phyloP scores from a whole-genome alignment of 2,888 invertebrate species.

The Eremobia ochroleuca region DNA sequence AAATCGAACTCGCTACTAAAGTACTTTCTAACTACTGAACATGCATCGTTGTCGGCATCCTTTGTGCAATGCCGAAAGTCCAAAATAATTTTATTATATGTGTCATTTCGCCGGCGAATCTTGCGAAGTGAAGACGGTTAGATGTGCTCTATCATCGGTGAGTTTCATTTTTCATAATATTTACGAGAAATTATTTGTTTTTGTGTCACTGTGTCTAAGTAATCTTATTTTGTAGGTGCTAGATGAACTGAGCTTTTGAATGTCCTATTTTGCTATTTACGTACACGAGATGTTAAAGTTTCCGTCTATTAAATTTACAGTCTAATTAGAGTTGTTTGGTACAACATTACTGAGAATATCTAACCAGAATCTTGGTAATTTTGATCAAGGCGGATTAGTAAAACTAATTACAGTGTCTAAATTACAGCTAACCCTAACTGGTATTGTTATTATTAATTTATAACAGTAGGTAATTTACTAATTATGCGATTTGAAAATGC shows the following conservation, averaged over 20 bases:
- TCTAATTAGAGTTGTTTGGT: too few species aligned
- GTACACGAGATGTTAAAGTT: background rate
- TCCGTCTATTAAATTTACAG: fast-evolving
- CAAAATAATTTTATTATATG: conserved; percentile 22
- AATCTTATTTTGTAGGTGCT: background rate
- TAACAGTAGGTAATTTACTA: fast-evolving
- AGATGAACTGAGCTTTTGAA: too few species aligned
- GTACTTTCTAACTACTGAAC: conserved; percentile 42
- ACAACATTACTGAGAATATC: background rate
- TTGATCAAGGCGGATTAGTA: background rate
- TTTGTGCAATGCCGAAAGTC: conserved; percentile 67
- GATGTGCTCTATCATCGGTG: conserved; percentile 31
- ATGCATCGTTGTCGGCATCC: conserved; percentile 53
- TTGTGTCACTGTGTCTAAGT: background rate
- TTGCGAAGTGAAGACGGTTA: conserved; percentile 18
- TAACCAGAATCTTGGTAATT: background rate
- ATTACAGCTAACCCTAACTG: background rate
- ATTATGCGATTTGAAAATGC: background rate
- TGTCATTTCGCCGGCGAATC: conserved; percentile 40
- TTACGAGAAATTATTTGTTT: background rate
- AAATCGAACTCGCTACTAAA: conserved; percentile 50
- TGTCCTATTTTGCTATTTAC: background rate
- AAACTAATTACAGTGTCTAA: background rate
- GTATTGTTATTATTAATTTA: background rate
- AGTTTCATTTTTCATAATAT: conserved; percentile 28